Evolutionary conservation across 2,113 vertebrate genomes (phyloP).

Genomic region (Equus quagga): DNA sequence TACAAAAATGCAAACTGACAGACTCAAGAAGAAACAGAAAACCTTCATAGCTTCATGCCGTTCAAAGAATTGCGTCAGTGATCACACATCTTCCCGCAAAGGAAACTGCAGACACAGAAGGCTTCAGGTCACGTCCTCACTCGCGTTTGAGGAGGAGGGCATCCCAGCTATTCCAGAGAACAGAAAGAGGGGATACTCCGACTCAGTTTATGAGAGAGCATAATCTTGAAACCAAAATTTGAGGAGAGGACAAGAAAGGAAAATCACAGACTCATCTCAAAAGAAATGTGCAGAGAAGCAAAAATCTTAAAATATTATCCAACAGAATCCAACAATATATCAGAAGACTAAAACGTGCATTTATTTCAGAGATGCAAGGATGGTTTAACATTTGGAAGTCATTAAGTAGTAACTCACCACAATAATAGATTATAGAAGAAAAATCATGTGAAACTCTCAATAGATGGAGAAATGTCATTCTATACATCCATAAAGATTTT

Average conservation of each 20-base stretch:
- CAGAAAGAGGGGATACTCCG: background rate
- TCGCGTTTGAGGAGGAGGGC: background rate
- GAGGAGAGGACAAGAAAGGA: background rate
- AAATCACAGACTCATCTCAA: background rate
- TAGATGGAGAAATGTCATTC: background rate
- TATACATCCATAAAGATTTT: background rate
- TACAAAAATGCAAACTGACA: background rate
- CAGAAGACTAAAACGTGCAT: background rate
- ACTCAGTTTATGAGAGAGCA: background rate
- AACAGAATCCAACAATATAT: background rate
- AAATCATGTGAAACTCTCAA: background rate
- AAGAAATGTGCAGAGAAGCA: background rate
- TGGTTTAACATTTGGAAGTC: background rate
- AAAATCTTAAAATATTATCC: background rate
- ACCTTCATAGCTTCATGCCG: background rate
- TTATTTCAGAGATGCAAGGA: background rate
- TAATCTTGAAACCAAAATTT: background rate
- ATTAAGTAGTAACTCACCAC: background rate
- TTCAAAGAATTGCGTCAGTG: background rate
- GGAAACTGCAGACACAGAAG: background rate
- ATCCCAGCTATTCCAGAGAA: background rate
- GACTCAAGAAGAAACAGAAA: background rate
- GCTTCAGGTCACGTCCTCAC: background rate
- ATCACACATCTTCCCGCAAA: background rate
- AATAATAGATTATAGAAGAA: background rate